These are phyloP conservation scores for Dermochelys coriacea DNA, from an alignment of 2,797 vertebrate species.

Conservation along the genomic window DNA sequence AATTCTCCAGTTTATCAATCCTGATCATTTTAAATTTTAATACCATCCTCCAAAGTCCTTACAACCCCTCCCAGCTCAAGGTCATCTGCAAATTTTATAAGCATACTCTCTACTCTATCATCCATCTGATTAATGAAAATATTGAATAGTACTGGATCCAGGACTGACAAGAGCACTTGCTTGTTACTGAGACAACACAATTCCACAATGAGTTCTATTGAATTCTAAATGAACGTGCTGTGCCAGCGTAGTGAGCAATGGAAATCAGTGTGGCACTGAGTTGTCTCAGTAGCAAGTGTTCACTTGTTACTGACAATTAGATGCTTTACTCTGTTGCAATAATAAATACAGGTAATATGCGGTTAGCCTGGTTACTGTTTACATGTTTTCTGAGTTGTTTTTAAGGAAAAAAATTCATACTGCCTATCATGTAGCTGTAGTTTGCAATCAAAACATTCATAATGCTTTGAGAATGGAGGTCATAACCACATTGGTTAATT, in stretches of 20 bases:
- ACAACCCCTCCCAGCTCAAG: no score
- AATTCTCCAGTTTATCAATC: no score
- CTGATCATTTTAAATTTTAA: no score
- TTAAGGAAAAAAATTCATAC: background rate
- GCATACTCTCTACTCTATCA: no score
- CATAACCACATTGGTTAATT: background rate
- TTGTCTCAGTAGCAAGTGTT: background rate
- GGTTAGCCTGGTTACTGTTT: background rate
- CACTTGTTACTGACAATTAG: background rate
- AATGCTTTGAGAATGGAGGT: background rate
- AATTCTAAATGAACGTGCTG: background rate
- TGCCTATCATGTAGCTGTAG: background rate
- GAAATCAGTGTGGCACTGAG: background rate
- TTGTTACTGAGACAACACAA: no score
- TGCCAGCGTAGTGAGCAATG: background rate
- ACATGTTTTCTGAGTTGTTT: background rate
- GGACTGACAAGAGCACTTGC: no score
- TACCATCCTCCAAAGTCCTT: no score
- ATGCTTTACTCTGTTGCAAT: background rate
- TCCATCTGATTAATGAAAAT: no score
- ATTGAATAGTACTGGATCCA: no score
- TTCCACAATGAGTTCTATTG: no score
- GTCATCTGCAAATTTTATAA: no score
- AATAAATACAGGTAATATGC: background rate
- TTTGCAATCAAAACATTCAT: background rate